Evolutionary conservation across 1,140 invertebrate genomes (phyloP).

Genomic region (Tetranychus cinnabarinus): DNA sequence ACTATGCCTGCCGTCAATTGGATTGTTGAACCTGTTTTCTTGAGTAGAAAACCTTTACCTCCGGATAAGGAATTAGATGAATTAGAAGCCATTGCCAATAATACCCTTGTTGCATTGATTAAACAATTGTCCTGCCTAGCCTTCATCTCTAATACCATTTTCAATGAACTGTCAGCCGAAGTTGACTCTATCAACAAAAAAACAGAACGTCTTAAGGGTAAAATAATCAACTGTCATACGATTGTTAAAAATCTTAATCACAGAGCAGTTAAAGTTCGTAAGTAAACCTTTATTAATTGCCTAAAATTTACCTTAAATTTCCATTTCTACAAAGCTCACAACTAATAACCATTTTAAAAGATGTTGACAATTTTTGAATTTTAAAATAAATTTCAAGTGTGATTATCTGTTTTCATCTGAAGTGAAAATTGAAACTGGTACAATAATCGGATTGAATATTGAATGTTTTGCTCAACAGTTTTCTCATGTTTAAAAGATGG

Average conservation of each 20-base stretch:
- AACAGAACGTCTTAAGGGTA: constrained; percentile 3
- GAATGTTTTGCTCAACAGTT: too few relatives aligned
- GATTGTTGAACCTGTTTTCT: constrained; percentile 12
- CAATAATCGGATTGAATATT: too few relatives aligned
- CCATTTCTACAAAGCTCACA: too few relatives aligned
- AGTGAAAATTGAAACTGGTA: too few relatives aligned
- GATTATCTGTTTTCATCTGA: too few relatives aligned
- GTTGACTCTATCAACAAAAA: constrained; percentile 1
- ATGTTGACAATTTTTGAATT: too few relatives aligned
- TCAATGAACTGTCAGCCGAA: constrained; percentile 2
- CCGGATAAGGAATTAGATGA: constrained; percentile 8
- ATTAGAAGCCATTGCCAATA: constrained; percentile 6
- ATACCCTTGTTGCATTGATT: background rate
- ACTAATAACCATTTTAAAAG: too few relatives aligned
- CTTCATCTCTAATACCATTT: constrained; percentile 1
- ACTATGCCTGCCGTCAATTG: constrained; percentile 13
- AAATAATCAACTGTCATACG: background rate
- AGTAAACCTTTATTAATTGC: background rate
- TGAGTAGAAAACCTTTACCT: constrained; percentile 9
- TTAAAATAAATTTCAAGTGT: too few relatives aligned
- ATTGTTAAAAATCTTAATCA: constrained; percentile 6
- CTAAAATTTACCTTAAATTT: too few relatives aligned
- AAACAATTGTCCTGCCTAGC: constrained; percentile 2
- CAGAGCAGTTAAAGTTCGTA: constrained; percentile 8
- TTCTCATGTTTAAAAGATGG: too few relatives aligned